Conservation (phyloP, 2,888 invertebrate genomes). For the Entomobrya proxima region DNA sequence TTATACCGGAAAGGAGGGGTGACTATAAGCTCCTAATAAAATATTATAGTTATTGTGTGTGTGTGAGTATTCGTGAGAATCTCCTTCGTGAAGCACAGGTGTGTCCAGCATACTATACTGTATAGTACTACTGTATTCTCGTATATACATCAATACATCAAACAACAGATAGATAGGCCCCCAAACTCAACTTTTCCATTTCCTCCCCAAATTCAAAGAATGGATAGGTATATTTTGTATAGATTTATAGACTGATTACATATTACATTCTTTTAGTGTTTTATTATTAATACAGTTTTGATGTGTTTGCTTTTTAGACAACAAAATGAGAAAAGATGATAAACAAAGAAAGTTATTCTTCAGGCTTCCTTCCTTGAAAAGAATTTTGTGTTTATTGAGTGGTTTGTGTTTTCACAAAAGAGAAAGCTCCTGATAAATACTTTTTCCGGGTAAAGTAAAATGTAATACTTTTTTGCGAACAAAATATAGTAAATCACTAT, state of each 20-base stretch:
- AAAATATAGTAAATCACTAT: background rate
- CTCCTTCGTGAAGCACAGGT: conserved; percentile 21
- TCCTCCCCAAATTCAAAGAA: background rate
- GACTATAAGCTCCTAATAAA: too few relatives aligned
- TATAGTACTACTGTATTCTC: background rate
- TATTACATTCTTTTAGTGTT: background rate
- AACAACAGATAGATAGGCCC: background rate
- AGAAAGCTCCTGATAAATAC: conserved; percentile 4
- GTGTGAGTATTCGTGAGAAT: conserved; percentile 35
- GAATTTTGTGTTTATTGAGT: conserved; percentile 24
- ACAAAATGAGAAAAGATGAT: conserved; percentile 17
- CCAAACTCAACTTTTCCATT: background rate
- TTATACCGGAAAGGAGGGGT: too few relatives aligned
- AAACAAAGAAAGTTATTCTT: conserved; percentile 24
- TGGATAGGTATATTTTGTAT: background rate
- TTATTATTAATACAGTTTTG: conserved; percentile 23
- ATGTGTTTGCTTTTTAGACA: conserved; percentile 14
- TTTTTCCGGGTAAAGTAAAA: background rate
- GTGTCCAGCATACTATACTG: conserved; percentile 8
- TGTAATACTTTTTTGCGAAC: conserved; percentile 29
- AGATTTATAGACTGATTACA: background rate
- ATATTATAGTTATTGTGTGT: background rate
- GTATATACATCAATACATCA: background rate
- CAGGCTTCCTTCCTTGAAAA: background rate
- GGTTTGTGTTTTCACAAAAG: background rate